These are phyloP conservation scores for Formica aserva DNA, from an alignment of 2,888 invertebrate genomes.

Conservation along the genomic window DNA sequence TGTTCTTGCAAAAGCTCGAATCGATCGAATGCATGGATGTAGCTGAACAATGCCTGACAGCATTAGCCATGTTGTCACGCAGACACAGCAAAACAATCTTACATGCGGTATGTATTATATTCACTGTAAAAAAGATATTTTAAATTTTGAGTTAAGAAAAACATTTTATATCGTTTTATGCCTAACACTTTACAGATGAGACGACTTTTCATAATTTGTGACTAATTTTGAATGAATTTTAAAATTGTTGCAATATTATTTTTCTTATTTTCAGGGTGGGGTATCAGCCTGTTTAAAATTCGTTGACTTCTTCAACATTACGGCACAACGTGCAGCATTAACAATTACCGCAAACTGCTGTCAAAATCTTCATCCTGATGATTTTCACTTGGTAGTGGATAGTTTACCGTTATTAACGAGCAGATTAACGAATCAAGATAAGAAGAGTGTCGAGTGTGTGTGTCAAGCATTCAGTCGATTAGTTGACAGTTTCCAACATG, in stretches of 20 bases:
- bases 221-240: neutral
- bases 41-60: constrained; percentile 99
- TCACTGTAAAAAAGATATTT: neutral
- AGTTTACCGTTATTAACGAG: constrained; percentile 94
- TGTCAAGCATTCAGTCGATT: constrained; percentile 98
- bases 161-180: neutral
- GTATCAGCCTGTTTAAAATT: constrained; percentile 98
- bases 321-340: constrained; percentile 98
- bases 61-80: constrained; percentile 98
- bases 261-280: constrained; percentile 90
- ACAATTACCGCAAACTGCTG: constrained; percentile 99
- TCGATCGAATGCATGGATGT: constrained; percentile 99
- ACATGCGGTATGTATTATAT: constrained; percentile 90
- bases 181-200: neutral
- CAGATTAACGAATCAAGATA: constrained; percentile 95
- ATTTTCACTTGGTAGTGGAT: constrained; percentile 96
- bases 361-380: constrained; percentile 96
- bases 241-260: constrained; percentile 11
- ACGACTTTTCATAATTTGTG: neutral
- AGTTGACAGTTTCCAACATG: constrained; percentile 98
- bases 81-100: constrained; percentile 98
- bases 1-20: constrained; percentile 98
- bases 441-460: constrained; percentile 98
- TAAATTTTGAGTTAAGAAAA: neutral
- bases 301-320: constrained; percentile 99